phyloP scores from a whole-genome alignment of 1,140 invertebrate genomes.

The Drosophila biarmipes region DNA sequence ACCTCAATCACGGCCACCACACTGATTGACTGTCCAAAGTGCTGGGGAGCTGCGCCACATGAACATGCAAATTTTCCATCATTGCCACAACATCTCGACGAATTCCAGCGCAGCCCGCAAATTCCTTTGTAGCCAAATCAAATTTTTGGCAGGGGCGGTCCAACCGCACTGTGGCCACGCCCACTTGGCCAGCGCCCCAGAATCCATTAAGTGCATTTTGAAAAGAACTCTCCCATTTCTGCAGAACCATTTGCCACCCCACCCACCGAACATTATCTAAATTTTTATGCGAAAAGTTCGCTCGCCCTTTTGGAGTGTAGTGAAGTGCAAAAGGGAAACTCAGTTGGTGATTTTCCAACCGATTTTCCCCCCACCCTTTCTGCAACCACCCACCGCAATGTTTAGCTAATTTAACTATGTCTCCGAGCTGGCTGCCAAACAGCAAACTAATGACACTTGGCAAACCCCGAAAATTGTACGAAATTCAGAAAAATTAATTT shows the following conservation, averaged over 20 bases:
- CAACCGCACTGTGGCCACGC: constrained; percentile 42
- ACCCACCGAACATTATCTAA: constrained; percentile 66
- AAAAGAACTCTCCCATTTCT: constrained; percentile 12
- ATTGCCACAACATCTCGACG: constrained; percentile 8
- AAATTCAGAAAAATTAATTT: constrained; percentile 72
- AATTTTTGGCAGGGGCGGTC: constrained; percentile 20
- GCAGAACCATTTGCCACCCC: neutral
- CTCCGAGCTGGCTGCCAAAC: constrained; percentile 68
- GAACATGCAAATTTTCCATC: constrained; percentile 25
- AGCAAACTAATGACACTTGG: constrained; percentile 78
- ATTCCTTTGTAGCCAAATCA: constrained; percentile 45
- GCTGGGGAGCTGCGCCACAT: neutral
- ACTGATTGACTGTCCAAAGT: constrained; percentile 10
- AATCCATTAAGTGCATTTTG: constrained; percentile 53
- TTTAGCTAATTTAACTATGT: constrained; percentile 82
- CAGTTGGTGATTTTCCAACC: constrained; percentile 4
- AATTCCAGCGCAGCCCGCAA: constrained; percentile 18
- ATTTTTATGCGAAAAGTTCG: constrained; percentile 80
- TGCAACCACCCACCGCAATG: constrained; percentile 58
- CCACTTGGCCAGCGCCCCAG: constrained; percentile 34
- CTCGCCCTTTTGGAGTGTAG: constrained; percentile 42
- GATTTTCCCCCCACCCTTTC: constrained; percentile 15
- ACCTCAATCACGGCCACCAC: neutral
- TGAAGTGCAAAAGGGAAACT: constrained; percentile 74
- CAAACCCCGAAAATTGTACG: constrained; percentile 55